phyloP scores from a whole-genome alignment of 1,140 invertebrate species.

The Polypedilum vanderplanki region DNA sequence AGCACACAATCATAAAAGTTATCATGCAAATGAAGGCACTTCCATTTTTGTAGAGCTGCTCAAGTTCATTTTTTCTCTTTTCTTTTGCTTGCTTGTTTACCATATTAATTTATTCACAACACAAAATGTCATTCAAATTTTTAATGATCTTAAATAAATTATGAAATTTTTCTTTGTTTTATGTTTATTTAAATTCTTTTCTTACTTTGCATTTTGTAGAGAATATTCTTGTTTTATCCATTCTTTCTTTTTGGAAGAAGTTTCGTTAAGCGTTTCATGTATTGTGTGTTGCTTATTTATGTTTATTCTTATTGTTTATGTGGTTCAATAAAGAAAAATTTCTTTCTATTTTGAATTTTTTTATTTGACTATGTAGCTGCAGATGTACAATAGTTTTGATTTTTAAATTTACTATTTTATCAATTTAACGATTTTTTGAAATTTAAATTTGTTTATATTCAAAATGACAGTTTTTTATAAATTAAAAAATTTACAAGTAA shows the following conservation, averaged over 20 bases:
- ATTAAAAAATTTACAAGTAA: too few relatives aligned
- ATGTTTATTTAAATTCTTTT: slow-evolving; percentile 19
- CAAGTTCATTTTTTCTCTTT: background rate
- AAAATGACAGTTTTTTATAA: too few relatives aligned
- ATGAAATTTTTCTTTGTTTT: slow-evolving; percentile 10
- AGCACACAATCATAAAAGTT: slow-evolving; percentile 14
- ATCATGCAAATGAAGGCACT: slow-evolving; percentile 1
- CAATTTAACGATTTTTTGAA: too few relatives aligned
- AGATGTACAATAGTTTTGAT: too few relatives aligned
- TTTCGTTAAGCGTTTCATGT: background rate
- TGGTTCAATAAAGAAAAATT: too few relatives aligned
- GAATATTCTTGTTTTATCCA: background rate
- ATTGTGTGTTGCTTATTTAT: background rate
- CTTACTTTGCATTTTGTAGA: background rate
- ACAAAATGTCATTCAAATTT: slow-evolving; percentile 26
- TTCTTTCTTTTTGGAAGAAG: background rate
- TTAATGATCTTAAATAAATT: slow-evolving; percentile 24
- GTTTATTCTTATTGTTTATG: slow-evolving; percentile 8
- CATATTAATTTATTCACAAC: slow-evolving; percentile 26
- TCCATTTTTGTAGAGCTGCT: background rate
- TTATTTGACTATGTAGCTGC: too few relatives aligned
- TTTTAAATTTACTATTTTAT: too few relatives aligned
- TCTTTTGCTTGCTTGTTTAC: background rate
- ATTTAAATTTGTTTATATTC: too few relatives aligned
- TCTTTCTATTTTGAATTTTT: too few relatives aligned